Evolutionary conservation across 2,797 vertebrate genomes (phyloP), one percentile per base, ranked within the genome.

Genomic region (Artibeus jamaicensis): DNA sequence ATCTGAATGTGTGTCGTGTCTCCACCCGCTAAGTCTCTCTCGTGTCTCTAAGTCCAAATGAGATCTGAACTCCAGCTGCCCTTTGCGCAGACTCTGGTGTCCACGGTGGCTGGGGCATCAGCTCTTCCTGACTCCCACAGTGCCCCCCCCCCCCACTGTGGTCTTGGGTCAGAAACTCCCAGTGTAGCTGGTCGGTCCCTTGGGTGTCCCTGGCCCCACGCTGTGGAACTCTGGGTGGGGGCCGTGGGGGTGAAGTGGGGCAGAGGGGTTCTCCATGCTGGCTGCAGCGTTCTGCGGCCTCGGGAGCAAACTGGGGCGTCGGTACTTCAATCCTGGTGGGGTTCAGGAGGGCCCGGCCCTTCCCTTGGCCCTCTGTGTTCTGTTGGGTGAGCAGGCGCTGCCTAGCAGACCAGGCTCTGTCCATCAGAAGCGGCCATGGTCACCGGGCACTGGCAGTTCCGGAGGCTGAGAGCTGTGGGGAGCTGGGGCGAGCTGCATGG

Each of bases 51-150:
- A n/a, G n/a, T 44, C 68, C 42, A n/a, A 18, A 50, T 46, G 37
- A 88, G 81, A 83, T 29, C 78, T 44, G 62, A 55, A 70, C 57
- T 55, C 71, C 57, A 78, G 59, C 73, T 9, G 7, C 37, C 67
- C 50, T 15, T 44, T 59, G 11, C 22, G 48, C 78, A 44, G 74
- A 55, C 65, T 70, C 32, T 65, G 83, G 79, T 93, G 93, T 59
- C 59, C 71, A 48, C 42, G 55, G 87, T 84, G 76, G 89, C 44
- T 0, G 6, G 46, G 85, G 65, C 86, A 39, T 29, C 70, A 8
- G 2, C 48, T 53, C 21, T 68, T 39, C 46, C 42, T 14, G 55
- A 55, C n/a, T 32, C 34, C 32, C 4, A 7, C 18, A 37, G 24
- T 21, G 29, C 39, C 76, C 55, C 55, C 22, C 22, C 19, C 50